These are phyloP conservation scores for Zygothrica quintamaculata DNA, from an alignment of 2,888 invertebrate species.

Conservation along the genomic window DNA sequence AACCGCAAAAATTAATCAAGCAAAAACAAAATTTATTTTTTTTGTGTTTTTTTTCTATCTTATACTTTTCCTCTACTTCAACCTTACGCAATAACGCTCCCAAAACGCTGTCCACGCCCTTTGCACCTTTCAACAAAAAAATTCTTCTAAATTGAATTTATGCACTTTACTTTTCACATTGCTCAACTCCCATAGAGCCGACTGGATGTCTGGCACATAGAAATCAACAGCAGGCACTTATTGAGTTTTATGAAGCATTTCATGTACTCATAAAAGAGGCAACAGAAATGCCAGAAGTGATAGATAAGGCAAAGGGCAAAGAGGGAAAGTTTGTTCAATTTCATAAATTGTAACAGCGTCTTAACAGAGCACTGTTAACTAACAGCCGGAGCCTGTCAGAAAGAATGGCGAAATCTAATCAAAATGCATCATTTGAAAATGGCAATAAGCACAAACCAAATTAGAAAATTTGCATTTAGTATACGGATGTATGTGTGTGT, in stretches of 20 bases:
- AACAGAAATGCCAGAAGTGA: too few relatives aligned
- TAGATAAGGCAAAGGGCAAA: slow-evolving; percentile 15
- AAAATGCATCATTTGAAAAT: too few relatives aligned
- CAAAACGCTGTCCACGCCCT: slow-evolving; percentile 32
- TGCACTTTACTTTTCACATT: slow-evolving; percentile 40
- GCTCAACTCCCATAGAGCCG: background rate
- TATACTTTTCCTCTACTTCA: too few relatives aligned
- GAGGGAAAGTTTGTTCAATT: slow-evolving; percentile 55
- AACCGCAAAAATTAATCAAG: slow-evolving; percentile 73
- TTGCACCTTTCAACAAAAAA: slow-evolving; percentile 30
- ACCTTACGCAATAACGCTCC: slow-evolving; percentile 49
- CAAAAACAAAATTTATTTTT: slow-evolving; percentile 60
- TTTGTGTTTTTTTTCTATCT: too few relatives aligned
- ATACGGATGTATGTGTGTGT: slow-evolving; percentile 11
- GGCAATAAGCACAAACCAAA: too few relatives aligned
- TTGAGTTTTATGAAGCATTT: slow-evolving; percentile 64
- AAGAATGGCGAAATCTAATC: too few relatives aligned
- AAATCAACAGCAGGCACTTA: slow-evolving; percentile 46
- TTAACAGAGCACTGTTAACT: too few relatives aligned
- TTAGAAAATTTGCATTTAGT: slow-evolving; percentile 77
- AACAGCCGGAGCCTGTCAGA: too few relatives aligned
- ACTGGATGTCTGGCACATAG: background rate
- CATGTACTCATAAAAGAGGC: slow-evolving; percentile 50
- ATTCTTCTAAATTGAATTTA: slow-evolving; percentile 64
- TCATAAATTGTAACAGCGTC: slow-evolving; percentile 74